A percentile compares a stretch with the other conserved stretches of the same genome.
Conservation (phyloP, 2,888 invertebrate genomes). For the Eledona agricola region DNA sequence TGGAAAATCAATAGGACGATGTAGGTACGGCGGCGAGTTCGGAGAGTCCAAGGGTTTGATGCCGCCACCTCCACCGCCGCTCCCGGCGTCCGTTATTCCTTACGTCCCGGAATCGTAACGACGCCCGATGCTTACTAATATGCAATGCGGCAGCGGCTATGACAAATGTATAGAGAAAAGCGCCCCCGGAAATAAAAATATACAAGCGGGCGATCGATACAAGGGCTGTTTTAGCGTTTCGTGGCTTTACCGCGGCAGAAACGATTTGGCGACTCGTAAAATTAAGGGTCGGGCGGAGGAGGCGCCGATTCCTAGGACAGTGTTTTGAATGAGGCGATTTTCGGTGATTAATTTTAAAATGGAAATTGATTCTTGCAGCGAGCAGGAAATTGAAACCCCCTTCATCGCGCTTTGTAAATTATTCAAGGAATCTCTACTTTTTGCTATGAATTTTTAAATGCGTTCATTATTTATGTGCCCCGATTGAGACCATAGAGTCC, state of each 20-base stretch:
- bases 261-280: too few relatives aligned
- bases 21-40: conserved; percentile 37
- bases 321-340: too few relatives aligned
- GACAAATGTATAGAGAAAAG: conserved; percentile 37
- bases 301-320: too few relatives aligned
- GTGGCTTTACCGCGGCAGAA: conserved; percentile 31
- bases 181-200: conserved; percentile 33
- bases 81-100: conserved; percentile 28
- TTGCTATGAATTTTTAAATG: too few relatives aligned
- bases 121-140: conserved; percentile 39
- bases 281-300: too few relatives aligned
- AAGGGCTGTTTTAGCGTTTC: conserved; percentile 26
- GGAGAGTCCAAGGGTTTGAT: conserved; percentile 33
- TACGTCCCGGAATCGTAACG: conserved; percentile 31
- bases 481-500: too few relatives aligned
- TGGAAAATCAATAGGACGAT: conserved; percentile 52
- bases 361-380: too few relatives aligned
- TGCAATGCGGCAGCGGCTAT: conserved; percentile 40
- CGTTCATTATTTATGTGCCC: too few relatives aligned
- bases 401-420: too few relatives aligned
- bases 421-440: too few relatives aligned
- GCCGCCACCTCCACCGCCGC: conserved; percentile 20
- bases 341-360: too few relatives aligned
- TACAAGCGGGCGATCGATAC: conserved; percentile 32
- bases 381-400: too few relatives aligned